Conservation (phyloP, 2,888 invertebrate genomes). For the Drosophila incognita region DNA sequence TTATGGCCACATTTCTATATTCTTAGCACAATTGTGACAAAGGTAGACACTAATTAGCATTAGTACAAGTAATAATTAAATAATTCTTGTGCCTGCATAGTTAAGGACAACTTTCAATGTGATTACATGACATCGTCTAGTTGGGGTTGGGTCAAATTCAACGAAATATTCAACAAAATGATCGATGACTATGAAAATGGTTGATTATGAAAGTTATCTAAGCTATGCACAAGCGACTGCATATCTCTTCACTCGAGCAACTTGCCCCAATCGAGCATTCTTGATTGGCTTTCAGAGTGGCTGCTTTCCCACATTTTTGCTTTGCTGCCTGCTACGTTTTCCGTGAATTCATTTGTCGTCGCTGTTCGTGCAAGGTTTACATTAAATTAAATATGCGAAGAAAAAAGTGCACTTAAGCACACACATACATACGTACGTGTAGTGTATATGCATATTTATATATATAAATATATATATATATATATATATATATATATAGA, state of each 20-base stretch:
- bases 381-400: conserved; percentile 31
- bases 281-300: not conserved
- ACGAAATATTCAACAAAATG: not conserved
- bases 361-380: conserved; percentile 34
- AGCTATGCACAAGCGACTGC: not conserved
- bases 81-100: not conserved
- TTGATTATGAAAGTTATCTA: not conserved
- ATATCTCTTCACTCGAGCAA: not conserved
- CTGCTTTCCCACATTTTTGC: conserved; percentile 33
- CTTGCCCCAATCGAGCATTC: not conserved
- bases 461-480: not conserved
- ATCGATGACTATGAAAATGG: not conserved
- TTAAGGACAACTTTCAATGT: not conserved
- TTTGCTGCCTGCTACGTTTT: not conserved
- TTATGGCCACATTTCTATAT: not conserved
- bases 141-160: not conserved
- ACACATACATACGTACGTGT: not conserved
- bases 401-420: not conserved
- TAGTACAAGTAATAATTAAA: not conserved
- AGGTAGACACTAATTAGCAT: not conserved
- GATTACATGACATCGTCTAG: not conserved
- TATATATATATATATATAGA: not conserved
- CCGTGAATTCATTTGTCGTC: conserved; percentile 23
- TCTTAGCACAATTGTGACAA: not conserved
- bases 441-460: not conserved